A percentile compares a stretch with the other conserved stretches of the same genome.
Conservation (phyloP, 2,797 vertebrate genomes). For the Parauchenoglanis ngamensis region DNA sequence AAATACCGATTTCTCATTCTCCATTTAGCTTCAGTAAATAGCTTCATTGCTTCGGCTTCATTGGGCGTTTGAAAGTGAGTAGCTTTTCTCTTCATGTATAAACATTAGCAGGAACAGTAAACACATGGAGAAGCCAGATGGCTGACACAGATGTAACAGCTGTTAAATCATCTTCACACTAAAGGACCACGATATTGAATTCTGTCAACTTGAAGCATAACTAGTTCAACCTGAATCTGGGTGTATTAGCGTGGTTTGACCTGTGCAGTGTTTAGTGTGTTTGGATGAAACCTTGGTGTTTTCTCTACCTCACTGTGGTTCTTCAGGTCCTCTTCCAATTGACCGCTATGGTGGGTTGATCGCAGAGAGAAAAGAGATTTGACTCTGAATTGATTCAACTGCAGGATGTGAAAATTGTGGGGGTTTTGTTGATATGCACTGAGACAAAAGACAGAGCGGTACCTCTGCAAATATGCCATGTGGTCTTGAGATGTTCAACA, state of each 20-base stretch:
- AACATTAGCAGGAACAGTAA: slow-evolving; percentile 52
- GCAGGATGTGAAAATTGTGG: neutral
- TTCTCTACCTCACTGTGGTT: neutral
- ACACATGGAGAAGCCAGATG: slow-evolving; percentile 70
- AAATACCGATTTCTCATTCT: neutral
- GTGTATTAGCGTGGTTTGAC: neutral
- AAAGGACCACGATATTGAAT: neutral
- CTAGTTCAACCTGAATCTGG: neutral
- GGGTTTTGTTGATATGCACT: neutral
- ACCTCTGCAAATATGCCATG: neutral
- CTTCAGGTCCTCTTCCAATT: neutral
- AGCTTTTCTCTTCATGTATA: slow-evolving; percentile 57
- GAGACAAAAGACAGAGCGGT: neutral
- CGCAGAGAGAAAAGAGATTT: neutral
- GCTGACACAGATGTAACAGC: slow-evolving; percentile 65
- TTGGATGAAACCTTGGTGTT: neutral
- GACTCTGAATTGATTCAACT: neutral
- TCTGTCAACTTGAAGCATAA: neutral
- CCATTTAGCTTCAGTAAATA: neutral
- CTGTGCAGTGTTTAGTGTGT: neutral
- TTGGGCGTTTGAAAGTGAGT: slow-evolving; percentile 41
- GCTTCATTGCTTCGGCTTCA: too few relatives aligned
- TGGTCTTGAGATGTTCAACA: neutral
- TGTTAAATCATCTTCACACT: neutral
- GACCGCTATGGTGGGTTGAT: neutral